Percentiles rank a stretch among this genome's conserved stretches.
phyloP scores from a whole-genome alignment of 2,888 invertebrate genomes.

The Scaptomyza flava region DNA sequence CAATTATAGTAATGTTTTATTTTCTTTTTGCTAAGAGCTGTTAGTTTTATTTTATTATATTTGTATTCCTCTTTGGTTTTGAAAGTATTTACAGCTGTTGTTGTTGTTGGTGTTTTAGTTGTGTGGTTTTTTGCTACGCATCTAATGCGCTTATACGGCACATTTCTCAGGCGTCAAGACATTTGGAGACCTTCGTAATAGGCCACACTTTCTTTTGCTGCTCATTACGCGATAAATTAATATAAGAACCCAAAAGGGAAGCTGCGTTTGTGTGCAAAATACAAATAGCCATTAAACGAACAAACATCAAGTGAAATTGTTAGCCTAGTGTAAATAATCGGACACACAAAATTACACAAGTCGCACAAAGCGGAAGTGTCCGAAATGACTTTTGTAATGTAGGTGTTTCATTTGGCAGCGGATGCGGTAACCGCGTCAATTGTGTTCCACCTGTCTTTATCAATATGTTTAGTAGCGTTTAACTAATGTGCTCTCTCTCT shows the following conservation, averaged over 20 bases:
- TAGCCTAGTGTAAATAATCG: constrained; percentile 48
- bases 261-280: constrained; percentile 17
- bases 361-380: constrained; percentile 68
- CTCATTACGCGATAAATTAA: constrained; percentile 68
- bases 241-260: constrained; percentile 36
- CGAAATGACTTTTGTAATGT: constrained; percentile 60
- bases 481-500: constrained; percentile 18
- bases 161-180: constrained; percentile 62
- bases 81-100: constrained; percentile 59
- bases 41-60: constrained; percentile 15
- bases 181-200: constrained; percentile 51
- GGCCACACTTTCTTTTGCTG: constrained; percentile 71
- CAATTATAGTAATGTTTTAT: constrained; percentile 17
- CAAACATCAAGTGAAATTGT: constrained; percentile 62
- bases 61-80: constrained; percentile 29
- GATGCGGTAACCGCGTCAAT: constrained; percentile 28
- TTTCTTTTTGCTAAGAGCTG: constrained; percentile 24
- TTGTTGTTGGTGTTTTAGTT: constrained; percentile 29
- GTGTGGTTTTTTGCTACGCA: constrained; percentile 60
- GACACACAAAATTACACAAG: constrained; percentile 62
- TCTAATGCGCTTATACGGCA: constrained; percentile 78
- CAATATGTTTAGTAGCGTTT: constrained; percentile 3
- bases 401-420: constrained; percentile 41
- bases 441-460: constrained; percentile 23
- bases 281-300: constrained; percentile 33